Evolutionary conservation across 2,888 invertebrate species (phyloP).

Genomic region (Acrocyrtus sp.): DNA sequence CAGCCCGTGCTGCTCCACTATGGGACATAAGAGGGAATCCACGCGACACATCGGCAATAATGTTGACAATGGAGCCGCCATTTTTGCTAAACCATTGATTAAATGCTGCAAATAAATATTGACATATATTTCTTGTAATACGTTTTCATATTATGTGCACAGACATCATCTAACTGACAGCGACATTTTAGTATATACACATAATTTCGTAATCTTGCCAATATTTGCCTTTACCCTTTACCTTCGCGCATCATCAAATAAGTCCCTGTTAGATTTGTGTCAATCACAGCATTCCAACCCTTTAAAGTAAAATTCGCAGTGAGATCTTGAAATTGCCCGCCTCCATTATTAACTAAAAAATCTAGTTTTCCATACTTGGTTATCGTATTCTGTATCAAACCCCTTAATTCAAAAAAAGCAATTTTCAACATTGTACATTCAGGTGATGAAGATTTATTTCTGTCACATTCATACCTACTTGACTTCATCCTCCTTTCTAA

Average conservation of each 20-base stretch:
- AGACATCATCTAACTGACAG: no score
- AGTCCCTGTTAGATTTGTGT: slow-evolving; percentile 70
- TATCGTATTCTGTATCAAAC: slow-evolving; percentile 62
- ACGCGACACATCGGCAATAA: slow-evolving; percentile 68
- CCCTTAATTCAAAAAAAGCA: no score
- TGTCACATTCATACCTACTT: no score
- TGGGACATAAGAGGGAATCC: slow-evolving; percentile 69
- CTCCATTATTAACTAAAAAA: slow-evolving; percentile 69
- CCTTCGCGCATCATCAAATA: slow-evolving; percentile 69
- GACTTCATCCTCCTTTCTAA: slow-evolving; percentile 69
- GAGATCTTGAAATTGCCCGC: slow-evolving; percentile 68
- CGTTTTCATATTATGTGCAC: no score
- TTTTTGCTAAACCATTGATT: slow-evolving; percentile 67
- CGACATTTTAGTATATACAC: no score
- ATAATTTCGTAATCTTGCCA: no score
- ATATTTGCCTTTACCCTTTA: no score
- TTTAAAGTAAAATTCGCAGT: slow-evolving; percentile 66
- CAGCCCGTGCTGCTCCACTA: slow-evolving; percentile 69
- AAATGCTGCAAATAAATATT: slow-evolving; percentile 67
- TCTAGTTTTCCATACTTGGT: slow-evolving; percentile 67
- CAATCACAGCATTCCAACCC: slow-evolving; percentile 70
- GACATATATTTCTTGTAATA: no score
- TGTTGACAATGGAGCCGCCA: slow-evolving; percentile 69
- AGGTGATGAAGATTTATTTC: no score
- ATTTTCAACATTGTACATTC: no score